A percentile compares a stretch with the other conserved stretches of the same genome.
Conservation (phyloP, 1,140 invertebrate genomes). For the Hycleus cichorii region DNA sequence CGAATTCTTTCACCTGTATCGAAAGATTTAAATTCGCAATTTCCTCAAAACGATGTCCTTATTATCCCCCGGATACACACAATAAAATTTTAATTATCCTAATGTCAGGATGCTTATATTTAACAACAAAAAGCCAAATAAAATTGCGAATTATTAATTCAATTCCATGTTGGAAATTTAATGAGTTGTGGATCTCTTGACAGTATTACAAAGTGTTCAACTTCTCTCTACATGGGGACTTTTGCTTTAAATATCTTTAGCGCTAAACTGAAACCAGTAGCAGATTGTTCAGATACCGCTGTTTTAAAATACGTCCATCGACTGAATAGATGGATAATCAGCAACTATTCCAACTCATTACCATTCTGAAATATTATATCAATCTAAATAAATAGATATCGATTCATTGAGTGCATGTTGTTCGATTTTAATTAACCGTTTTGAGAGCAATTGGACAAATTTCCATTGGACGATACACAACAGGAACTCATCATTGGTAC, state of each 20-base stretch:
- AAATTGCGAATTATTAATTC: too few species aligned
- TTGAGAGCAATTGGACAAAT: neutral
- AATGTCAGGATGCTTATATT: too few species aligned
- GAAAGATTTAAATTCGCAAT: too few species aligned
- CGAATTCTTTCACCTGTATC: too few species aligned
- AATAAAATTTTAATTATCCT: too few species aligned
- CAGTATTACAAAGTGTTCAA: slow-evolving; percentile 13
- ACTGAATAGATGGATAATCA: neutral
- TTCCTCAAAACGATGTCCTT: too few species aligned
- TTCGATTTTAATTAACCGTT: slow-evolving; percentile 12
- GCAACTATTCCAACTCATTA: slow-evolving; percentile 8
- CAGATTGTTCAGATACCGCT: slow-evolving; percentile 12
- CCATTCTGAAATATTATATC: slow-evolving; percentile 3
- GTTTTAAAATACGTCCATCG: neutral
- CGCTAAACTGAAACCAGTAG: slow-evolving; percentile 9
- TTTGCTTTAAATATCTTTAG: slow-evolving; percentile 1
- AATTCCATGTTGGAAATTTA: too few species aligned
- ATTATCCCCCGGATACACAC: too few species aligned
- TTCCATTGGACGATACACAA: too few species aligned
- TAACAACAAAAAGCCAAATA: too few species aligned
- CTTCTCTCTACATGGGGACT: neutral
- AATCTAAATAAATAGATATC: slow-evolving; percentile 6
- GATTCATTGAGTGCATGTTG: slow-evolving; percentile 5
- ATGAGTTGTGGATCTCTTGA: neutral
- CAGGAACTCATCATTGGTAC: too few species aligned